Conservation (phyloP, 1,140 invertebrate genomes). For the Reticulitermes speratus region DNA sequence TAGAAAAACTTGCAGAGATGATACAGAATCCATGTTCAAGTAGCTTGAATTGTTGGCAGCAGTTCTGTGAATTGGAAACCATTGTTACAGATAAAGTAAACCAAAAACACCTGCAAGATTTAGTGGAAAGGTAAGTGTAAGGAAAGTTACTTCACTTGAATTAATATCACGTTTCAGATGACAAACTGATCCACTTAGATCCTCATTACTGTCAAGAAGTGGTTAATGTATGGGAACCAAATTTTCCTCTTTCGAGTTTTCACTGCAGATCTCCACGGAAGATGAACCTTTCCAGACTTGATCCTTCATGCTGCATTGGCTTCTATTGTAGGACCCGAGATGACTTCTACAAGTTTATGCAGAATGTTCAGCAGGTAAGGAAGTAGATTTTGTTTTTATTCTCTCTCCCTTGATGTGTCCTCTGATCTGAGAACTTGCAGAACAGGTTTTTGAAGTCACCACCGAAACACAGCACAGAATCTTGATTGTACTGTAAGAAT, state of each 20-base stretch:
- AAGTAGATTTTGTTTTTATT: neutral
- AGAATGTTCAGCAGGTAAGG: constrained; percentile 62
- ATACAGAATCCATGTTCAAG: too few species aligned
- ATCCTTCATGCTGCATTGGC: constrained; percentile 91
- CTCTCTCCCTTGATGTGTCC: neutral
- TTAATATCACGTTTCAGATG: constrained; percentile 56
- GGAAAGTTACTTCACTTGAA: too few species aligned
- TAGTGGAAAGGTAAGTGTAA: too few species aligned
- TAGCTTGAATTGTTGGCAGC: too few species aligned
- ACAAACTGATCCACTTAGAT: constrained; percentile 88
- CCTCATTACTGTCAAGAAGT: constrained; percentile 91
- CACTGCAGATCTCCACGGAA: constrained; percentile 87
- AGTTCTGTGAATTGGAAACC: too few species aligned
- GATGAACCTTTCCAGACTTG: constrained; percentile 83
- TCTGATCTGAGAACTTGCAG: too few species aligned
- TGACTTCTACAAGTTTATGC: constrained; percentile 76
- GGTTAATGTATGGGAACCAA: constrained; percentile 73
- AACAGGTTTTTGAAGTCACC: too few species aligned
- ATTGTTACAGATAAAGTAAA: too few species aligned
- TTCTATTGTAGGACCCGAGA: constrained; percentile 77
- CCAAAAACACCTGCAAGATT: too few species aligned
- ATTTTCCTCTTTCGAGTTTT: constrained; percentile 73
- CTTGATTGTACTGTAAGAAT: too few species aligned
- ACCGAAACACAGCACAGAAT: too few species aligned
- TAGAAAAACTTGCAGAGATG: too few species aligned